Conservation (phyloP, 2,797 vertebrate genomes). For the Enteromius argenteus region DNA sequence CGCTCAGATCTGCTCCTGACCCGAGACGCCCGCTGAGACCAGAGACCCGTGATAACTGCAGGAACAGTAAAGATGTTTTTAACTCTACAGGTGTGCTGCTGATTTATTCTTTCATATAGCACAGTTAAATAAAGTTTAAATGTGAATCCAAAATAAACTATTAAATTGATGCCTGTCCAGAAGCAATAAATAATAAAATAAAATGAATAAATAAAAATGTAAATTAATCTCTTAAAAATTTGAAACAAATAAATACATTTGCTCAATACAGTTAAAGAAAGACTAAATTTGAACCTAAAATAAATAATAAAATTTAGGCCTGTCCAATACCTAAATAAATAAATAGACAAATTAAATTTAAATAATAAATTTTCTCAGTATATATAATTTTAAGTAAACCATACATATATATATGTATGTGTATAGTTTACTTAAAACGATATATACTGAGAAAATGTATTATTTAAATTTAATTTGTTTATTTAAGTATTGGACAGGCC, state of each 20-base stretch:
- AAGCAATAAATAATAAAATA: neutral
- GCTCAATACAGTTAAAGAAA: too few species aligned
- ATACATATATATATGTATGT: too few species aligned
- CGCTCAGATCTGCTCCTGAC: conserved; percentile 74
- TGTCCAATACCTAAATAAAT: too few species aligned
- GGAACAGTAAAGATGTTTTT: conserved; percentile 28
- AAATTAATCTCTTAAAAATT: neutral
- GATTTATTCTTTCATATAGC: neutral
- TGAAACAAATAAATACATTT: neutral
- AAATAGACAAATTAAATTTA: too few species aligned
- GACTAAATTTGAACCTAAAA: too few species aligned
- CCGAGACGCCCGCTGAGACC: conserved; percentile 44
- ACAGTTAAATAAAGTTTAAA: neutral
- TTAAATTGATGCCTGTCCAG: neutral
- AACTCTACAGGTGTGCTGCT: neutral
- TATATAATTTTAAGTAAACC: too few species aligned
- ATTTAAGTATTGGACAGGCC: too few species aligned
- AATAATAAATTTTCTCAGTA: too few species aligned
- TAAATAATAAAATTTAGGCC: too few species aligned
- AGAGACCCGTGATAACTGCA: neutral
- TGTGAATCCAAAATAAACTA: neutral
- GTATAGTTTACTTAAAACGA: too few species aligned
- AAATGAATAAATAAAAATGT: neutral
- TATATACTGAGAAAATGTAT: too few species aligned
- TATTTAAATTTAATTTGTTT: too few species aligned